phyloP scores from a whole-genome alignment of 2,888 invertebrate species.

The Conus canariensis region DNA sequence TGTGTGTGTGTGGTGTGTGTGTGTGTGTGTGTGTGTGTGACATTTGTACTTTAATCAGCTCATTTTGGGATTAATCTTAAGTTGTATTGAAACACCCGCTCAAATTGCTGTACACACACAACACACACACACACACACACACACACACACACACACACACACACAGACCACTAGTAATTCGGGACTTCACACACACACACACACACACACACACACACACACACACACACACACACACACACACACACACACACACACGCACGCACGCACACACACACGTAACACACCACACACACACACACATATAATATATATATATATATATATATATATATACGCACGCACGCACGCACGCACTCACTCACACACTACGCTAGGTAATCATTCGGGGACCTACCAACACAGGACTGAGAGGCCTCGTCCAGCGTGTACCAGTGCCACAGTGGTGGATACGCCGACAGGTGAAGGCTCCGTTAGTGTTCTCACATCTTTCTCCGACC shows the following conservation, averaged over 20 bases:
- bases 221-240: neutral
- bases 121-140: too few relatives aligned
- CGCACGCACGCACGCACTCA: conserved; percentile 22
- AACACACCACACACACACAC: conserved; percentile 3
- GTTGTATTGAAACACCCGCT: too few relatives aligned
- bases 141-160: too few relatives aligned
- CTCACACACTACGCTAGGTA: neutral
- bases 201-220: neutral
- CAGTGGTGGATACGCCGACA: conserved; percentile 85
- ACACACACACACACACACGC: neutral
- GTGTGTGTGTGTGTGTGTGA: too few relatives aligned
- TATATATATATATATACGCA: too few relatives aligned
- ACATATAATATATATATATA: too few relatives aligned
- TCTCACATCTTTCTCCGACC: conserved; percentile 89
- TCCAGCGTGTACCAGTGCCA: conserved; percentile 98
- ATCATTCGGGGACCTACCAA: conserved; percentile 82
- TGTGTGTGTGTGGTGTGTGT: too few relatives aligned
- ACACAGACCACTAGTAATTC: too few relatives aligned
- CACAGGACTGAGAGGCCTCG: conserved; percentile 90
- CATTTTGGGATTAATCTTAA: too few relatives aligned
- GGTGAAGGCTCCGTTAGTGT: conserved; percentile 85
- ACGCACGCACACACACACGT: too few relatives aligned
- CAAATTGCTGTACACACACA: neutral
- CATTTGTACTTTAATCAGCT: too few relatives aligned
- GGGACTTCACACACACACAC: neutral